These are phyloP conservation scores for Thomomys bottae DNA, from an alignment of 2,113 vertebrate genomes.

Conservation along the genomic window DNA sequence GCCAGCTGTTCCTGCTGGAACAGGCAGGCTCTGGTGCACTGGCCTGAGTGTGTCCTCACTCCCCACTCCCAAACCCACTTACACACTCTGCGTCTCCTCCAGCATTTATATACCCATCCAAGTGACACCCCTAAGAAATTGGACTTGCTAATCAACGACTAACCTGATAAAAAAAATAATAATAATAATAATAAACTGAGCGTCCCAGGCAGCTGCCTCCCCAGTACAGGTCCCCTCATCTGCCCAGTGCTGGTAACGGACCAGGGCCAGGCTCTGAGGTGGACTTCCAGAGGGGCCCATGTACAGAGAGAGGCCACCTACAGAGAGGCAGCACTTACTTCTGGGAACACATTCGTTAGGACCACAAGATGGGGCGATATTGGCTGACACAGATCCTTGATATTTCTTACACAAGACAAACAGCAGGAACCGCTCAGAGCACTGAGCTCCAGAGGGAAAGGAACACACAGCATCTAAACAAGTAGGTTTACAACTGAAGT, in stretches of 20 bases:
- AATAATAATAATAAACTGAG: not conserved
- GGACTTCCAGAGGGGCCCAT: not conserved
- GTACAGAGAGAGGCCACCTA: not conserved
- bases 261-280: not conserved
- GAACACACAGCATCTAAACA: constrained; percentile 74
- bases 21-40: too few species aligned
- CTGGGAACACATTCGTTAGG: constrained; percentile 65
- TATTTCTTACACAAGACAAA: constrained; percentile 72
- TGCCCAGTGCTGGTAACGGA: too few species aligned
- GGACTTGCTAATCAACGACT: constrained; percentile 66
- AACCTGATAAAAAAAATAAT: constrained; percentile 69
- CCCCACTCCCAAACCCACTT: too few species aligned
- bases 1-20: constrained; percentile 34
- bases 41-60: too few species aligned
- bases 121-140: constrained; percentile 39
- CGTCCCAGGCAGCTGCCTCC: not conserved
- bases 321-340: constrained; percentile 34
- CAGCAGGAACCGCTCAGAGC: constrained; percentile 71
- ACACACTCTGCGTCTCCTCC: too few species aligned
- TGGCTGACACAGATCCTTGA: constrained; percentile 75
- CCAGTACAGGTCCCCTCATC: too few species aligned
- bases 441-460: constrained; percentile 51
- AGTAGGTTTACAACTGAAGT: constrained; percentile 77
- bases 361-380: constrained; percentile 14
- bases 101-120: constrained; percentile 54